Evolutionary conservation across 2,113 vertebrate genomes (phyloP).

Genomic region (Nerophis ophidion): DNA sequence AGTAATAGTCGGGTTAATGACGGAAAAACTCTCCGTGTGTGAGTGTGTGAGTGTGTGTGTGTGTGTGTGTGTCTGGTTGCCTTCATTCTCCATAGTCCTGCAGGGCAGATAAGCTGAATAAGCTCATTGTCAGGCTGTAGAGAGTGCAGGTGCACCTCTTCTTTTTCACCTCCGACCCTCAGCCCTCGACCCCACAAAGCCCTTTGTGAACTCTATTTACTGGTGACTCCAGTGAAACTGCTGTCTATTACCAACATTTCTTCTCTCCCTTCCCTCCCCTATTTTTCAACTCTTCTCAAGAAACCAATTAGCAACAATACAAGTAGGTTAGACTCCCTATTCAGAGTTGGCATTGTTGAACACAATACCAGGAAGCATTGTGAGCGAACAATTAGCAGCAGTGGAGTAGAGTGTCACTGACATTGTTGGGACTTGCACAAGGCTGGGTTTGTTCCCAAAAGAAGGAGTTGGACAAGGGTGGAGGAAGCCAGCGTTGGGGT

Average conservation of each 20-base stretch:
- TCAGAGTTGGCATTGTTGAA: slow-evolving; percentile 72
- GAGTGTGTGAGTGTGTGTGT: background rate
- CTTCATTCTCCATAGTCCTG: slow-evolving; percentile 28
- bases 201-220: slow-evolving; percentile 71
- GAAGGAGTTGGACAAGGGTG: slow-evolving; percentile 52
- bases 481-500: slow-evolving; percentile 43
- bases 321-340: slow-evolving; percentile 79
- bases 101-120: slow-evolving; percentile 56
- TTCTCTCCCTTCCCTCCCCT: slow-evolving; percentile 60
- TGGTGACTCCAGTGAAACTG: slow-evolving; percentile 62
- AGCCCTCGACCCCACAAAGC: slow-evolving; percentile 68
- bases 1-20: too few species aligned
- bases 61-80: slow-evolving; percentile 19
- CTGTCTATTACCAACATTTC: slow-evolving; percentile 67
- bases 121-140: slow-evolving; percentile 60
- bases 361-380: slow-evolving; percentile 77
- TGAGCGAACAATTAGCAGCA: slow-evolving; percentile 74
- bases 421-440: slow-evolving; percentile 71
- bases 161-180: slow-evolving; percentile 67
- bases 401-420: slow-evolving; percentile 75
- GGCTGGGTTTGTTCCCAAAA: slow-evolving; percentile 70
- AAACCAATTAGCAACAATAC: slow-evolving; percentile 80
- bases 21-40: background rate
- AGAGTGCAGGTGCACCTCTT: slow-evolving; percentile 68
- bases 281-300: slow-evolving; percentile 71